Evolutionary conservation across 1,140 invertebrate genomes (phyloP), one percentile per base, ranked within the genome.

Genomic region (Eciton burchellii): DNA sequence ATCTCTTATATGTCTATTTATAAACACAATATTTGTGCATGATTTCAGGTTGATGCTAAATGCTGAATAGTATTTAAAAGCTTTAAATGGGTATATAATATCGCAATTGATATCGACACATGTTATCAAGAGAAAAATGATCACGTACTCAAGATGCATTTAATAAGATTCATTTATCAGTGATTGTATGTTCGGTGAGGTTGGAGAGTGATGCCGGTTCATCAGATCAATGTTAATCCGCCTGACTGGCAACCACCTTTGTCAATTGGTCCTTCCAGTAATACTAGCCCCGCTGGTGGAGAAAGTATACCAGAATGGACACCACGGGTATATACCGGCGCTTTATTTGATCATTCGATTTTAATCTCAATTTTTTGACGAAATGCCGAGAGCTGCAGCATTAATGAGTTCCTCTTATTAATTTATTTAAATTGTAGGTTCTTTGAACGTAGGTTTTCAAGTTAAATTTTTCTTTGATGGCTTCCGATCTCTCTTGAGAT

Each of bases 151-250:
- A 70, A 45, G 83, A 87, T 87, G 83, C 59, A 66, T 84, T 74
- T 83, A 35, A 76, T 83, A 52, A 68, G 85, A 76, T 72, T 81
- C 57, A 24, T 86, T 87, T 87, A 49, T 84, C 54, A 81, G 68
- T 84, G 83, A 89, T 88, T 82, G 26, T 49, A 89, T 84, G 83
- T 89, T 85, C 86, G 84, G 49, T 83, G 85, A 89, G 88, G 88
- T 84, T 82, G 59, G 81, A 91, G 77, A 91, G 89, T 90, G 81
- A 93, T 93, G 92, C 92, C 92, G 82, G 89, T 93, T 84, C 91
- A 93, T 83, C 91, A 93, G 86, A 92, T 93, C 60, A 92, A 90
- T 91, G 92, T 93, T 87, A 91, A 91, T 91, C 91, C 91, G 79
- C 90, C 91, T 72, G 91, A 93, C 87, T 91, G 91, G 92, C 91